A percentile compares a stretch with the other conserved stretches of the same genome.
Conservation (phyloP, 2,888 invertebrate genomes). For the Lasius platythorax region DNA sequence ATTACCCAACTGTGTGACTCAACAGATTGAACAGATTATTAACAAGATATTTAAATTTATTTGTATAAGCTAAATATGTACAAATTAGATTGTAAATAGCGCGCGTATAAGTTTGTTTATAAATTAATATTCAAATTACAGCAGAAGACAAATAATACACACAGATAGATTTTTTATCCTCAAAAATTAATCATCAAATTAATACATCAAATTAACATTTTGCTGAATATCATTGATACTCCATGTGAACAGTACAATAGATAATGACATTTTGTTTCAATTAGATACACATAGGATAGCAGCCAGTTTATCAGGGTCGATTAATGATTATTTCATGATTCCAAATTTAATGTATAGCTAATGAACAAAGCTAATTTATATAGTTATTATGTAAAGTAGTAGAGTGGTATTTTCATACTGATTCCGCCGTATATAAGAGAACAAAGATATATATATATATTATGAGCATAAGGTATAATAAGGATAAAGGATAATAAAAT, state of each 20-base stretch:
- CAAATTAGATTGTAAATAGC: constrained; percentile 44
- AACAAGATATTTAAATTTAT: constrained; percentile 38
- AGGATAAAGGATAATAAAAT: constrained; percentile 8
- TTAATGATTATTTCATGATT: constrained; percentile 54
- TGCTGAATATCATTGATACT: constrained; percentile 46
- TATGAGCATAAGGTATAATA: constrained; percentile 17
- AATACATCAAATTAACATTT: constrained; percentile 12
- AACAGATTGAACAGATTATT: constrained; percentile 43
- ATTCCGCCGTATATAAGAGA: constrained; percentile 19
- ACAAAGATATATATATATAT: not conserved
- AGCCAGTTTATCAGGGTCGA: constrained; percentile 49
- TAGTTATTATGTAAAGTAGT: constrained; percentile 25
- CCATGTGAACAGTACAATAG: constrained; percentile 63
- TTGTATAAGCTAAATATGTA: constrained; percentile 49
- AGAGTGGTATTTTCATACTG: constrained; percentile 5
- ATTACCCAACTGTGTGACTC: constrained; percentile 13
- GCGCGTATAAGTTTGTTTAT: constrained; percentile 37
- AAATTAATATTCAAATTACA: constrained; percentile 14
- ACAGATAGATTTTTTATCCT: not conserved
- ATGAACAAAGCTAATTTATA: constrained; percentile 50
- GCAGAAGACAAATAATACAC: not conserved
- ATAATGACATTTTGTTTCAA: constrained; percentile 51
- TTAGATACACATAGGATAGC: constrained; percentile 49
- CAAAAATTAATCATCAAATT: not conserved
- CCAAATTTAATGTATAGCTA: constrained; percentile 53